Evolutionary conservation across 2,113 vertebrate genomes (phyloP).

Genomic region (Phalacrocorax carbo): DNA sequence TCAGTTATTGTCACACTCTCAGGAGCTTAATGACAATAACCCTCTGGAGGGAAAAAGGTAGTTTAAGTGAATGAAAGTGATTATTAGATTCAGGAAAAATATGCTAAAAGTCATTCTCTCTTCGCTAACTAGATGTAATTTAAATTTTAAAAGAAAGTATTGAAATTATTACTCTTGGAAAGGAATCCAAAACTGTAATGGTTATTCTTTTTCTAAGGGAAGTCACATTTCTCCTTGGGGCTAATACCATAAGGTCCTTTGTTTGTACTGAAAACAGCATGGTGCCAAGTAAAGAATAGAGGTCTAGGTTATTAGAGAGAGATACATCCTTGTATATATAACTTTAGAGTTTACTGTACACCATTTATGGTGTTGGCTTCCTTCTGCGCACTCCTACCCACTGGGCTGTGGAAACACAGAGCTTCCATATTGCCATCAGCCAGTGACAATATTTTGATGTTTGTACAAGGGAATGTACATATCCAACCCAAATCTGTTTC

Average conservation of each 20-base stretch:
- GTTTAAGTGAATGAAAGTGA: neutral
- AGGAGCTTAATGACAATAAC: neutral
- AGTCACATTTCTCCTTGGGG: neutral
- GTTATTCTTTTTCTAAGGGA: neutral
- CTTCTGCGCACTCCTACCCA: neutral
- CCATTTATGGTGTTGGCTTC: neutral
- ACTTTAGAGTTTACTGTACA: neutral
- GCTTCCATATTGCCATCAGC: neutral
- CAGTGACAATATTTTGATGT: neutral
- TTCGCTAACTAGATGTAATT: neutral
- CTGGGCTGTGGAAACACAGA: neutral
- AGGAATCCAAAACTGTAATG: neutral
- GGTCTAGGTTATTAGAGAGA: neutral
- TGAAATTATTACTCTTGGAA: slow-evolving; percentile 13
- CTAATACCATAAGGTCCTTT: neutral
- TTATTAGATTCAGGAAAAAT: slow-evolving; percentile 1
- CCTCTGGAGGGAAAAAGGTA: neutral
- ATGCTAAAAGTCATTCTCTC: neutral
- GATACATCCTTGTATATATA: neutral
- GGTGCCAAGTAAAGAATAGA: neutral
- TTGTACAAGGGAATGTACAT: neutral
- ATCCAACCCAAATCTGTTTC: neutral
- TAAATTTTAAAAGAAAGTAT: neutral
- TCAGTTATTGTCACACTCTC: neutral
- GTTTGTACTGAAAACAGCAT: neutral